These are phyloP conservation scores for Ascidia mentula DNA, from an alignment of 23 tunicate genomes.

Conservation along the genomic window DNA sequence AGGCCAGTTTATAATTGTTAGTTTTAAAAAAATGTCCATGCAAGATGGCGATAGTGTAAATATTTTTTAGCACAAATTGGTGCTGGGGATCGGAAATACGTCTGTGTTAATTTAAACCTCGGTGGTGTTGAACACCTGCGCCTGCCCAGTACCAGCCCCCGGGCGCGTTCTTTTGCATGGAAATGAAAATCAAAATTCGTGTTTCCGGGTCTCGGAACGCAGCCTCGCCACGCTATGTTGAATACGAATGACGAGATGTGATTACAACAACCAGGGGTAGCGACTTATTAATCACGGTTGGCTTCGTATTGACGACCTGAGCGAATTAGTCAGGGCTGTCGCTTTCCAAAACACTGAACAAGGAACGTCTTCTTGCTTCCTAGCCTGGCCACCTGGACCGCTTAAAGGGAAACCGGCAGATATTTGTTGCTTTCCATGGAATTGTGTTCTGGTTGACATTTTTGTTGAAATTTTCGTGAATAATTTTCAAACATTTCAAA, in stretches of 20 bases:
- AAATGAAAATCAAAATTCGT: background rate
- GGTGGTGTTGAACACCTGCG: too few species aligned
- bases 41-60: too few species aligned
- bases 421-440: too few species aligned
- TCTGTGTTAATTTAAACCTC: too few species aligned
- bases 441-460: too few species aligned
- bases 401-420: background rate
- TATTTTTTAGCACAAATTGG: too few species aligned
- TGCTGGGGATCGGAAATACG: too few species aligned
- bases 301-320: background rate
- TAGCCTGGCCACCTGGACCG: background rate
- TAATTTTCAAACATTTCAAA: too few species aligned
- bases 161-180: background rate
- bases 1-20: too few species aligned
- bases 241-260: background rate
- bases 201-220: background rate
- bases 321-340: constrained; percentile 14
- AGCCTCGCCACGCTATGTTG: background rate
- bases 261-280: background rate
- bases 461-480: too few species aligned
- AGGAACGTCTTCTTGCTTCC: background rate
- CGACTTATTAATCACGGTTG: background rate
- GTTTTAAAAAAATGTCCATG: too few species aligned
- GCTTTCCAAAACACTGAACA: constrained; percentile 8
- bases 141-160: too few species aligned